A percentile compares a stretch with the other conserved stretches of the same genome.
Conservation (phyloP, 2,113 vertebrate species). For the Psettodes erumei region DNA sequence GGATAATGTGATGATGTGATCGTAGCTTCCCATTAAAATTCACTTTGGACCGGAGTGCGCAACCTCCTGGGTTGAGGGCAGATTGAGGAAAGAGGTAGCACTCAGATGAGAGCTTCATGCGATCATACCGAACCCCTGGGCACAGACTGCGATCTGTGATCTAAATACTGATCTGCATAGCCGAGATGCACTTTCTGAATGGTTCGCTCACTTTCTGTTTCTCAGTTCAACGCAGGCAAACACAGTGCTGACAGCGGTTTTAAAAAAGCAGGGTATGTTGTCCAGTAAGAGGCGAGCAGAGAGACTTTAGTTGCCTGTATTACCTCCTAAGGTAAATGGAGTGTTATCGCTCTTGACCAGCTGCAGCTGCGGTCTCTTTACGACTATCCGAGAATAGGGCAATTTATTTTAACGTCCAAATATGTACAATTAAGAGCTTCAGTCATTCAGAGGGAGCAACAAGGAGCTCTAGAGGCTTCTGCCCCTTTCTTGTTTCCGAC, state of each 20-base stretch:
- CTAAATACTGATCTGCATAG: background rate
- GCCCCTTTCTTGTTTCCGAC: background rate
- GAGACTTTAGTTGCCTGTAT: conserved; percentile 12
- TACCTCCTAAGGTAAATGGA: conserved; percentile 31
- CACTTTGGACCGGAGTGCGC: conserved; percentile 34
- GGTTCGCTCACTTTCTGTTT: background rate
- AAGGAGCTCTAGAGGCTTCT: conserved; percentile 5
- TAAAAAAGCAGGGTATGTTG: conserved; percentile 3
- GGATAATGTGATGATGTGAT: conserved; percentile 48
- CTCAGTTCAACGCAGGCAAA: background rate
- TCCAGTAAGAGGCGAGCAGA: conserved; percentile 1
- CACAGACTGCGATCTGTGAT: background rate
- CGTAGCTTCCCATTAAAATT: conserved; percentile 51
- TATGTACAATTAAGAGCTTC: conserved; percentile 42
- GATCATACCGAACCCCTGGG: background rate
- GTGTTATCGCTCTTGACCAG: conserved; percentile 61
- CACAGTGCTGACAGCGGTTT: conserved; percentile 17
- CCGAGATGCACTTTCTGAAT: background rate
- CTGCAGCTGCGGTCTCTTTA: conserved; percentile 23
- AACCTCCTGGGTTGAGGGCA: conserved; percentile 31
- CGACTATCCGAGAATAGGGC: conserved; percentile 21
- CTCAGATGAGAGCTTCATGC: background rate
- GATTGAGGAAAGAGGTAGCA: conserved; percentile 7
- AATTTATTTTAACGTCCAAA: conserved; percentile 53
- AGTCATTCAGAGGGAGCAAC: conserved; percentile 19